A percentile compares a stretch with the other conserved stretches of the same genome.
phyloP scores from a whole-genome alignment of 2,113 vertebrate species.

The Vulpes vulpes region DNA sequence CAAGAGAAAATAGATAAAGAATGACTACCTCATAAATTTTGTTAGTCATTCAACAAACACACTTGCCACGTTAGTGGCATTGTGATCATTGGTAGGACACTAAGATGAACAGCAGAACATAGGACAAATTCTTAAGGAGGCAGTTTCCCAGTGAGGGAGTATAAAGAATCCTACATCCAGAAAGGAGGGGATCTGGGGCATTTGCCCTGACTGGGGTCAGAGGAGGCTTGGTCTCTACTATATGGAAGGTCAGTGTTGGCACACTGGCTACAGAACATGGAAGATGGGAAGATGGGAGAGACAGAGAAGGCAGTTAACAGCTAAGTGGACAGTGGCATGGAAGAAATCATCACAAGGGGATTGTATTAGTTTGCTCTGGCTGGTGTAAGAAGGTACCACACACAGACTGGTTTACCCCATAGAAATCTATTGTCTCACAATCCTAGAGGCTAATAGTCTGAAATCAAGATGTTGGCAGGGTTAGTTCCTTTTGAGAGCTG shows the following conservation, averaged over 20 bases:
- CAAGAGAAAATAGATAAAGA: conserved; percentile 42
- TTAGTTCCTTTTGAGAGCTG: neutral
- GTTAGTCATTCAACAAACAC: conserved; percentile 62
- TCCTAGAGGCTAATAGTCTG: neutral
- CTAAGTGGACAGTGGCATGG: neutral
- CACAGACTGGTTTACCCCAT: neutral
- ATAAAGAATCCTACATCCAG: neutral
- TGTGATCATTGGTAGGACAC: neutral
- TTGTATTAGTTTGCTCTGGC: neutral
- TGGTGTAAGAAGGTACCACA: neutral
- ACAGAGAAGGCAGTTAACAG: neutral
- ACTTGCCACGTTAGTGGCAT: neutral
- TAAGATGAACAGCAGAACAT: conserved; percentile 38
- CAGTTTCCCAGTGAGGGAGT: neutral
- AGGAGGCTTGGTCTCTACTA: neutral
- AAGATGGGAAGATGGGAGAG: neutral
- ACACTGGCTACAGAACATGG: neutral
- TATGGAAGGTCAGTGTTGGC: neutral
- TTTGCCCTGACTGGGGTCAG: neutral
- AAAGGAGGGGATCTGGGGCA: neutral
- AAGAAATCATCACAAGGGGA: neutral
- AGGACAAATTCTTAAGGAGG: neutral
- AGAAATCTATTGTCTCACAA: neutral
- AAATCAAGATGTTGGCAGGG: neutral
- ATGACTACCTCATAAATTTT: conserved; percentile 30